These are phyloP conservation scores for Lepidotrigona ventralis DNA, from an alignment of 1,140 invertebrate species.

Conservation along the genomic window DNA sequence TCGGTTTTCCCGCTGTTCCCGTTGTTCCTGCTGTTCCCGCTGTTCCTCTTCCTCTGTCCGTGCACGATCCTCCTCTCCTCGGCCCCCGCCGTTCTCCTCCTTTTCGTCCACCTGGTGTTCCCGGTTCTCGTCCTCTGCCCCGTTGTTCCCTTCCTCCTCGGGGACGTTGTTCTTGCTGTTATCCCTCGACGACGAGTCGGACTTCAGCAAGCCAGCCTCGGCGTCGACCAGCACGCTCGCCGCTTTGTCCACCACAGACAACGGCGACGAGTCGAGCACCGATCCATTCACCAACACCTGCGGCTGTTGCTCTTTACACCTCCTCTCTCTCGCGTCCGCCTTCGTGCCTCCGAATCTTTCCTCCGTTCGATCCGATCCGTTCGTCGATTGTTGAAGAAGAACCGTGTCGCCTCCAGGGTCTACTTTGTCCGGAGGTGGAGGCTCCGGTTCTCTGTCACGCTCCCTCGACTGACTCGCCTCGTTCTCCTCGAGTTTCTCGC, in stretches of 20 bases:
- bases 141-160: conserved; percentile 36
- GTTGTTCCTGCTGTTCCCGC: background rate
- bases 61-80: background rate
- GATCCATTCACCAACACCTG: conserved; percentile 59
- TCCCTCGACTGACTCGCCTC: conserved; percentile 76
- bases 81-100: background rate
- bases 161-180: conserved; percentile 30
- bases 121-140: background rate
- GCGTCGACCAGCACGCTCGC: conserved; percentile 40
- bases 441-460: conserved; percentile 76
- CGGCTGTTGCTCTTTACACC: conserved; percentile 19
- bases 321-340: background rate
- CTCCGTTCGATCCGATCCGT: conserved; percentile 29
- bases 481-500: conserved; percentile 69
- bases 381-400: conserved; percentile 31
- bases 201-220: conserved; percentile 30
- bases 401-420: conserved; percentile 62
- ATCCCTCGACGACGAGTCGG: background rate
- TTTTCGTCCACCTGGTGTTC: no score
- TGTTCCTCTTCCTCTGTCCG: background rate
- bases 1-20: background rate
- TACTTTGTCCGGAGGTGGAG: conserved; percentile 70
- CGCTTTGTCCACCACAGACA: conserved; percentile 38
- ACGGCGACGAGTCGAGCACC: conserved; percentile 32
- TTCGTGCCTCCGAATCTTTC: background rate